These are phyloP conservation scores for Python bivittatus DNA, from an alignment of 2,113 vertebrate species.

Conservation along the genomic window DNA sequence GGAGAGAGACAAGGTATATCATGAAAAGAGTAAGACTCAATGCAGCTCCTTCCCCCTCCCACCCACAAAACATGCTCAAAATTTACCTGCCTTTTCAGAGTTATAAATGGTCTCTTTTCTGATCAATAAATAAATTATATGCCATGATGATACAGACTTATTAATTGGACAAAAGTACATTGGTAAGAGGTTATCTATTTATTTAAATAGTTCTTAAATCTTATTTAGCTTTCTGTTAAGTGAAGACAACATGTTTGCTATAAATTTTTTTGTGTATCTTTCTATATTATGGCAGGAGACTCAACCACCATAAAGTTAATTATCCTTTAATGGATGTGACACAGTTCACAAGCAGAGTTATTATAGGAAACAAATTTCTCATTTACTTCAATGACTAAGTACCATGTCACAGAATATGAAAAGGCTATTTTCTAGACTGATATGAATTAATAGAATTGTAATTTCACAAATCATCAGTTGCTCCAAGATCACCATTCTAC, in stretches of 20 bases:
- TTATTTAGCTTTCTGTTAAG: conserved; percentile 1
- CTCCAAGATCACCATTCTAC: neutral
- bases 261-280: neutral
- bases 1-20: neutral
- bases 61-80: neutral
- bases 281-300: neutral
- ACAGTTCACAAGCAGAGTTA: neutral
- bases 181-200: neutral
- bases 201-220: neutral
- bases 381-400: conserved; percentile 16
- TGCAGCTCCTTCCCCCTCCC: rapidly evolving
- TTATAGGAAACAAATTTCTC: conserved; percentile 22
- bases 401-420: conserved; percentile 11
- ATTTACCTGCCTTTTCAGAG: neutral
- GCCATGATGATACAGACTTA: neutral
- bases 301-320: conserved; percentile 13
- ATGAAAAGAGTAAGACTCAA: neutral
- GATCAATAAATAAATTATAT: neutral
- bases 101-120: neutral
- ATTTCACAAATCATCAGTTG: conserved; percentile 17
- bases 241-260: neutral
- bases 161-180: neutral
- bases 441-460: conserved; percentile 22
- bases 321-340: conserved; percentile 23
- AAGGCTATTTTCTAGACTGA: conserved; percentile 10